Evolutionary conservation across 2,113 vertebrate species (phyloP).

Genomic region (Kryptolebias marmoratus): DNA sequence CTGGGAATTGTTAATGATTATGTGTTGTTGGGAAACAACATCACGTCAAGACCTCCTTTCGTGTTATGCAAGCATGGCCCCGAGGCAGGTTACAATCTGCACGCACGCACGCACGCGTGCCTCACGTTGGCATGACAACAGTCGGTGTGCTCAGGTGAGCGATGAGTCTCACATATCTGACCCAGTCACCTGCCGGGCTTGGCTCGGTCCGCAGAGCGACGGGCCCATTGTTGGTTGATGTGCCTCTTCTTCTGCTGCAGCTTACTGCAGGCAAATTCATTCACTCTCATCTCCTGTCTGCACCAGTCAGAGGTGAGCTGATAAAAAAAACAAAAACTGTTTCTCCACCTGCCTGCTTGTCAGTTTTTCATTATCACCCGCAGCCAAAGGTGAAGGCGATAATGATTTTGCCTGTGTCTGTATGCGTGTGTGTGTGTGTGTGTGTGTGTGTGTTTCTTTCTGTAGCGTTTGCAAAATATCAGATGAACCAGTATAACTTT

Average conservation of each 20-base stretch:
- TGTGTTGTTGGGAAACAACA: not conserved
- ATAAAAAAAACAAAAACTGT: slow-evolving; percentile 12
- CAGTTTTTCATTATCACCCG: not conserved
- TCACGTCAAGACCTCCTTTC: not conserved
- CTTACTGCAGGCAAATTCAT: slow-evolving; percentile 51
- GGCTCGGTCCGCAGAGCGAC: slow-evolving; percentile 30
- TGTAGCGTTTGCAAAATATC: too few species aligned
- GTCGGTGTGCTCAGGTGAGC: slow-evolving; percentile 64
- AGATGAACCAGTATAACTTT: too few species aligned
- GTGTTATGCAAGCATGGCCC: not conserved
- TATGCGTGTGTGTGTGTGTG: too few species aligned
- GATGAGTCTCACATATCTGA: slow-evolving; percentile 43
- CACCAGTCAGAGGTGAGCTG: slow-evolving; percentile 1
- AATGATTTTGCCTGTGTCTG: too few species aligned
- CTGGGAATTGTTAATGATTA: not conserved
- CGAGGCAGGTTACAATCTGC: not conserved
- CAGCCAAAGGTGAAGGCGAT: too few species aligned
- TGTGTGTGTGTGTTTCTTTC: too few species aligned
- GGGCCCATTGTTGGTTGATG: slow-evolving; percentile 44
- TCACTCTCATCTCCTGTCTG: slow-evolving; percentile 1
- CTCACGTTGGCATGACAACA: slow-evolving; percentile 66
- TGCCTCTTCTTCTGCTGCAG: slow-evolving; percentile 29
- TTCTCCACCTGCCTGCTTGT: not conserved
- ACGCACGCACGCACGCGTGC: slow-evolving; percentile 23
- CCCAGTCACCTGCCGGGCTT: slow-evolving; percentile 53